Evolutionary conservation across 2,888 invertebrate genomes (phyloP), one percentile per base, ranked within the genome.

Genomic region (Heliconius aoede): DNA sequence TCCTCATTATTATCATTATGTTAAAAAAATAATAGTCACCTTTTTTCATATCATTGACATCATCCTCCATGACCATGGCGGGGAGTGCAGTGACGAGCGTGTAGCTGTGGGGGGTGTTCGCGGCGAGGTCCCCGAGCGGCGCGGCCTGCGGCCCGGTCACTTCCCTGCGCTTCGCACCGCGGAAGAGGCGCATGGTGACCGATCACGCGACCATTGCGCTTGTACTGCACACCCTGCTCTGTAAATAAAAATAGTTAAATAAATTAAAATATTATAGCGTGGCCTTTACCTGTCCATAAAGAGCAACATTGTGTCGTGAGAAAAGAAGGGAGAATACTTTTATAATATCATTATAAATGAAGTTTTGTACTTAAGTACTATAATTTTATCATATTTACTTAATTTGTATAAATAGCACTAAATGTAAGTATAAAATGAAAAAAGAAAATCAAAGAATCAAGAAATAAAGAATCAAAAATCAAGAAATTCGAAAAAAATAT

Each of bases 51-150:
- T 95, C 95, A 85, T 90, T 92, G 74, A 92, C 94, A 84, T 96
- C 96, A 86, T 97, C 96, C 87, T 97, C 97, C 89, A 97, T 96
- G 88, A 97, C 96, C 89, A 97, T 96, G 83, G 97, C 97, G 79
- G 97, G 97, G 82, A 97, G 95, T 81, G 97, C 97, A 83, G 96
- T 97, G 86, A 97, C 97, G 87, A 96, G 95, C 86, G 96, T 96
- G 90, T 96, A 97, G 88, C 96, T 96, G 85, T 90, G 90, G 81
- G 88, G 85, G 84, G 87, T 87, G 86, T 85, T 87, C 83, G 86
- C 81, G 82, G 83, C 87, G 87, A 86, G 88, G 91, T 91, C 91
- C 90, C 91, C 84, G 84, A 91, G 87, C 80, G 93, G 89, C 88
- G 91, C 88, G 84, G 89, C 91, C 87, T 92, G 91, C 86, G 95